Base-by-base conservation (phyloP, 1,140 invertebrate genomes). In the Halictus rubicundus region DNA sequence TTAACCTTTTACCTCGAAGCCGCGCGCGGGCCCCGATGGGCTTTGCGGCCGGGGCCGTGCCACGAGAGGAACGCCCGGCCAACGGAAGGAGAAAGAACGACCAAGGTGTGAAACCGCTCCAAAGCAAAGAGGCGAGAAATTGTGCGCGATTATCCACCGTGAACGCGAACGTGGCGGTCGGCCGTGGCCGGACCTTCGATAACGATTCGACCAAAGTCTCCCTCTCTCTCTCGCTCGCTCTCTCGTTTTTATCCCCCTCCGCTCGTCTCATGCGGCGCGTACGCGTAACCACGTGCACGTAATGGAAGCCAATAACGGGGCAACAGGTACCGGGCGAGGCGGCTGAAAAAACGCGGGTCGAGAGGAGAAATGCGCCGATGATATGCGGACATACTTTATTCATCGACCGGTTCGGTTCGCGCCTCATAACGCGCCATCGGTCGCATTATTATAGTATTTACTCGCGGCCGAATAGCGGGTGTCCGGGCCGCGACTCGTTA, bases 61-160 rank as follows among this genome's bases (percentile, higher is more conserved):
- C 10, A 14, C 54, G 73, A 78, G 68, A 82, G 49, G n/a, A 54
- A 54, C 25, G 60, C 57, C 46, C 27, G 42, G 57, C 10, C 71
- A 60, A 63, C 68, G 49, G 70, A 60, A 64, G 79, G 68, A 78
- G 80, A 74, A 60, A 66, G 84, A 73, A 75, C 73, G 84, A 85
- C 63, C 78, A 74, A 89, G 92, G 91, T 92, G 92, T 92, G 91
- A 93, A 92, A 93, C 92, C 92, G 89, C 92, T 93, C 89, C 89
- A 92, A 90, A 92, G 92, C 91, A 92, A 92, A 92, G 91, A 93
- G 91, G 85, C 86, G 88, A 91, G 90, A 92, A 93, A 93, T 93
- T 92, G 92, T 91, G 91, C 88, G 83, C 90, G 91, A 93, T 93
- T 93, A 92, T 93, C 92, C 84, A 60, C 23, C 87, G 68, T 46